Evolutionary conservation across 1,140 invertebrate genomes (phyloP), one percentile per base, ranked within the genome.

Genomic region (Hylyphantes graminicola): DNA sequence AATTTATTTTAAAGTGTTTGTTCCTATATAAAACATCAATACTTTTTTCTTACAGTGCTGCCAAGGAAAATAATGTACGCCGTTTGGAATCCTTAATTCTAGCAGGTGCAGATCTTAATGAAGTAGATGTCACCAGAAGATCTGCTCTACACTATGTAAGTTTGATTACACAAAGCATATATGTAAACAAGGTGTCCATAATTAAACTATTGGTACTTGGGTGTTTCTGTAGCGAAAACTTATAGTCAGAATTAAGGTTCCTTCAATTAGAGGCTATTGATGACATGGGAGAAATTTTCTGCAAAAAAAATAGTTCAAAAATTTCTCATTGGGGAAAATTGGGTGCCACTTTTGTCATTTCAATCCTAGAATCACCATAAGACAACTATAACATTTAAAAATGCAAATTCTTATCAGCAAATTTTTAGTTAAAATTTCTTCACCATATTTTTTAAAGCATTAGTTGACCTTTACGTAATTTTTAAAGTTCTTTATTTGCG

Each of bases 41-140:
- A 4, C 35, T 81, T 55, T 59, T 81, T n/a, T 57, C 57, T 68
- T 67, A 54, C 73, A 90, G 90, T 68, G 93, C 93, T 1, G 88
- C 87, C 8, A 87, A 87, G 11, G 92, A 93, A 2, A 90, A 91
- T 2, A 88, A 90, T 17, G 17, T 92, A 0, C 88, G 88, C 11
- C 90, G 92, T 8, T 87, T 95, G 2, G 86, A 90, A 59, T 93
- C 93, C 0, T 94, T 92, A 86, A 85, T 89, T 11, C 70, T 92
- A n/a, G 93, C 94, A 7, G 93, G 93, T 8, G 93, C 91, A 1
- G 92, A 94, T 89, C 86, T 94, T 0, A 91, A 91, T 1, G 91
- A 92, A 85, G 74, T 77, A 87, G 74, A 89, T 87, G 72, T 86
- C 86, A 64, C 87, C 87, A 67, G 86, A 85, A 65, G 88, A 87